Evolutionary conservation across 2,888 invertebrate species (phyloP), one percentile per base, ranked within the genome.

Genomic region (Automeris io): DNA sequence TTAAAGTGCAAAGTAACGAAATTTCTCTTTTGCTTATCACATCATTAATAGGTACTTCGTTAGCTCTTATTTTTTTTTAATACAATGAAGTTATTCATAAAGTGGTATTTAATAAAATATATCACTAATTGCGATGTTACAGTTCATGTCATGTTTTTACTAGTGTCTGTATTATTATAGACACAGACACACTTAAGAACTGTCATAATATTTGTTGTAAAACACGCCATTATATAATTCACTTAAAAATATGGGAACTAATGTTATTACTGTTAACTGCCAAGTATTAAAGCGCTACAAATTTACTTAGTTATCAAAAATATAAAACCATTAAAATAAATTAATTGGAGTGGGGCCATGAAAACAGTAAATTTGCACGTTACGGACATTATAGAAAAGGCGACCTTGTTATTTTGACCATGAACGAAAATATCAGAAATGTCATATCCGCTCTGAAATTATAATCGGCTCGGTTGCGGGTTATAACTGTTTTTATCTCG

Each of bases 351-450:
- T 29, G 16, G 16, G 8, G 16, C n/a, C 3, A 2, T 16, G 4
- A 16, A 29, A 29, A 29, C 16, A 3, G 16, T 16, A 16, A 6
- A 8, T 16, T 29, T 29, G 29, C 8, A 29, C 13, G 16, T 29
- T 29, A 16, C 26, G 8, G 6, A 16, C 16, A 29, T 29, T 29
- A 29, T 16, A 29, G 29, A 16, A 29, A 26, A 16, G 18, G 22
- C 18, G 22, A 8, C 12, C 12, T 25, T 18, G 21, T 8, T 33
- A 37, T 32, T n/a, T n/a, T 51, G 57, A 52, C 57, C 61, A 41
- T 57, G 58, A n/a, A 51, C 54, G 40, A 44, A 49, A 54, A 59
- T 55, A 57, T 43, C 38, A 38, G 40, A 49, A 53, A 47, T 39
- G 42, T 41, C 34, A 51, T 54, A 56, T 58, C 63, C 58, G 61